A percentile compares a stretch with the other conserved stretches of the same genome.
Conservation (phyloP, 2,797 vertebrate genomes). For the Antennarius maculatus region DNA sequence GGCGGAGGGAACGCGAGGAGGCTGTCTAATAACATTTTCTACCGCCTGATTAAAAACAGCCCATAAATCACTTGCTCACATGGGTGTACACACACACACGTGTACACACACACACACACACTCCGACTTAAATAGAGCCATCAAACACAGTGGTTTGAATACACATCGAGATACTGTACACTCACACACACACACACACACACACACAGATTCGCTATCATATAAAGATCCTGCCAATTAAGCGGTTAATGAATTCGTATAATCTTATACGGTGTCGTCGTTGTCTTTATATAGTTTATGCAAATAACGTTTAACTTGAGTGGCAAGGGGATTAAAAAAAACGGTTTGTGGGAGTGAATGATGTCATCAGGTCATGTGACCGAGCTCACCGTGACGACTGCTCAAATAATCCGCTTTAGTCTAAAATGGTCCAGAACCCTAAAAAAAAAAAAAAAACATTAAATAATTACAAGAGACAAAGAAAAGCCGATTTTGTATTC, state of each 20-base stretch:
- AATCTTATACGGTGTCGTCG: conserved; percentile 11
- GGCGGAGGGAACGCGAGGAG: conserved; percentile 51
- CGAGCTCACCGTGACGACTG: background rate
- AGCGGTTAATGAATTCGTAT: conserved; percentile 28
- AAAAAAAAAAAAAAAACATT: background rate
- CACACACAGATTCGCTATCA: background rate
- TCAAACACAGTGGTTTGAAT: conserved; percentile 41
- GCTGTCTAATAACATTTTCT: conserved; percentile 78
- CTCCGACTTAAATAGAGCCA: conserved; percentile 40
- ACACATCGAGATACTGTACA: conserved; percentile 47
- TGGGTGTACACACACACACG: conserved; percentile 27
- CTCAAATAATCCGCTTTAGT: background rate
- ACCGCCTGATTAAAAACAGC: conserved; percentile 75
- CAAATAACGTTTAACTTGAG: no score
- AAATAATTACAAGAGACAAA: background rate
- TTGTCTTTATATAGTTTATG: conserved; percentile 21
- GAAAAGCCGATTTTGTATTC: background rate
- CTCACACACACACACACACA: background rate
- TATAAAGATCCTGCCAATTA: conserved; percentile 36
- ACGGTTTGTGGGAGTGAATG: no score
- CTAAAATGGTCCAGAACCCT: background rate
- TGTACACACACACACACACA: background rate
- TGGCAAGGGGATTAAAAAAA: no score
- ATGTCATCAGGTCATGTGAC: no score
- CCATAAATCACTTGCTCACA: conserved; percentile 73